phyloP scores from a whole-genome alignment of 2,797 vertebrate species.

The Linurgus olivaceus region DNA sequence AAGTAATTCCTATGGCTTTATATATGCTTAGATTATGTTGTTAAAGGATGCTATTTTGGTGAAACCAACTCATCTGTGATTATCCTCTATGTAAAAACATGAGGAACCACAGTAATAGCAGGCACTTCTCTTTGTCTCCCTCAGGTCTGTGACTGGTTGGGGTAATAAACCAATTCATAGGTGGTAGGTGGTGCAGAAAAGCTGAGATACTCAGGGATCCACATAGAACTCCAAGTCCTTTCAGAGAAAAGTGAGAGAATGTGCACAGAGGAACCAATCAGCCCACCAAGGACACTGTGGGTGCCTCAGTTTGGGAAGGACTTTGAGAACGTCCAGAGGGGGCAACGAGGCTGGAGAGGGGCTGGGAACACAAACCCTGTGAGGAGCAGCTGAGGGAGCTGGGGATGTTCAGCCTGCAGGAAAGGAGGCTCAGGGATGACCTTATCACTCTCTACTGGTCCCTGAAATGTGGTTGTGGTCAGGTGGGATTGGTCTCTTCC shows the following conservation, averaged over 20 bases:
- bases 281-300: background rate
- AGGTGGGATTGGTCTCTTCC: background rate
- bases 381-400: background rate
- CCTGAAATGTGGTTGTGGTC: background rate
- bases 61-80: background rate
- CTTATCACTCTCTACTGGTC: background rate
- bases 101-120: background rate
- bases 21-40: background rate
- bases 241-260: background rate
- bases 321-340: fast-evolving
- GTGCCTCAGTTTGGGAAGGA: background rate
- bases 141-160: fast-evolving
- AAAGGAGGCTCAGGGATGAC: background rate
- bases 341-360: background rate
- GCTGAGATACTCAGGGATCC: background rate
- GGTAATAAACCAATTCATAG: background rate
- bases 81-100: background rate
- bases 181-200: background rate
- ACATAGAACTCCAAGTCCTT: background rate
- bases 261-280: too few species aligned
- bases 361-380: background rate
- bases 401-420: background rate
- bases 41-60: background rate
- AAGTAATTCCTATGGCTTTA: background rate
- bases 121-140: background rate